A percentile compares a stretch with the other conserved stretches of the same genome.
These are phyloP conservation scores for Dipodomys stephensi DNA, from an alignment of 2,113 vertebrate species.

Conservation along the genomic window DNA sequence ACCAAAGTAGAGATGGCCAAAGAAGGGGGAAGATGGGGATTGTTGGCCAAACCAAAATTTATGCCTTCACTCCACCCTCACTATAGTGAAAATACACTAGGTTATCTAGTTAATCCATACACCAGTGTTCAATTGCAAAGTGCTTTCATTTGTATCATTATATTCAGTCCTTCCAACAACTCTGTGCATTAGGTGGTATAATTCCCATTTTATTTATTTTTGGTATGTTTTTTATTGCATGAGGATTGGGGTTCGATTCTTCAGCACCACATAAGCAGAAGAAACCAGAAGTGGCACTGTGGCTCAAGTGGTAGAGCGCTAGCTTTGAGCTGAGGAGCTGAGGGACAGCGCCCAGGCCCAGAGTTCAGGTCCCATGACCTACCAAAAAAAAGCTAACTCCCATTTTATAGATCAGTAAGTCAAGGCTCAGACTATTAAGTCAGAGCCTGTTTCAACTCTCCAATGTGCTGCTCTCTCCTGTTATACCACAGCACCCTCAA, in stretches of 20 bases:
- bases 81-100: neutral
- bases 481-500: neutral
- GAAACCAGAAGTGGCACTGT: too few relatives aligned
- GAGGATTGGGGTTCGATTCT: too few relatives aligned
- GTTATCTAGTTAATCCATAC: neutral
- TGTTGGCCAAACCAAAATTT: conserved; percentile 8
- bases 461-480: neutral
- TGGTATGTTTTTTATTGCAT: too few relatives aligned
- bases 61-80: neutral
- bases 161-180: neutral
- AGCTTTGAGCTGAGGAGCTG: too few relatives aligned
- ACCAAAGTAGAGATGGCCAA: neutral
- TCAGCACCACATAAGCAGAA: too few relatives aligned
- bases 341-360: too few relatives aligned
- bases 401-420: neutral
- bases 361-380: too few relatives aligned
- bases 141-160: conserved; percentile 13
- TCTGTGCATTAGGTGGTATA: neutral
- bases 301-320: too few relatives aligned
- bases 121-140: neutral
- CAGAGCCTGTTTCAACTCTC: neutral
- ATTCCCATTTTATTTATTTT: neutral
- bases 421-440: conserved; percentile 1
- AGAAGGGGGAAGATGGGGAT: neutral
- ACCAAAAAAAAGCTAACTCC: neutral